Evolutionary conservation across 2,888 invertebrate species (phyloP).

Genomic region (Schizaphis graminum): DNA sequence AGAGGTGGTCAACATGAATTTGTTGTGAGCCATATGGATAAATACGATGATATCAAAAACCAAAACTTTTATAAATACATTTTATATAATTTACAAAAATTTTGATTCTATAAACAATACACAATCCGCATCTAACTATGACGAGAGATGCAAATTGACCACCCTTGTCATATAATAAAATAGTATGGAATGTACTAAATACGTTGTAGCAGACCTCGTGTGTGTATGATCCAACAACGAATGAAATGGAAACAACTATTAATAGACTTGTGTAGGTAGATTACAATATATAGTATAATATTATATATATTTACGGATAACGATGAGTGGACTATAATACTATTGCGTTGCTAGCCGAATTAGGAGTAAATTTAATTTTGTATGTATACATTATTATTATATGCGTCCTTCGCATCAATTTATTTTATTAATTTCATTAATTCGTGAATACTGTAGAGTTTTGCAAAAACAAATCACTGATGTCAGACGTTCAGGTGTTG

Average conservation of each 20-base stretch:
- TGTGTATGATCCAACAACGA: neutral
- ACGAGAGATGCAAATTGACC: no score
- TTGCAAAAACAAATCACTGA: neutral
- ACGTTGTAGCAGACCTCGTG: neutral
- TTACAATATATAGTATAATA: neutral
- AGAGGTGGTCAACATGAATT: no score
- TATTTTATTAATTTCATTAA: neutral
- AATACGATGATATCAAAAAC: no score
- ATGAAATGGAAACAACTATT: conserved; percentile 18
- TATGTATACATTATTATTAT: neutral
- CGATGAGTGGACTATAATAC: neutral
- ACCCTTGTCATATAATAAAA: neutral
- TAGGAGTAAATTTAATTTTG: neutral
- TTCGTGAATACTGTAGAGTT: neutral
- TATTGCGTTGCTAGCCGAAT: neutral
- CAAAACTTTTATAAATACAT: no score
- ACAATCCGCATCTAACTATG: no score
- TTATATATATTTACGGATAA: neutral
- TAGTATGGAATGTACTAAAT: neutral
- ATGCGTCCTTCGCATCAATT: neutral
- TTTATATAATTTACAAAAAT: no score
- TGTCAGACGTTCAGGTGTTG: neutral
- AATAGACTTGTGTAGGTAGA: neutral
- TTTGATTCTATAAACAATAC: no score
- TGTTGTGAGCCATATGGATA: no score